Evolutionary conservation across 2,888 invertebrate genomes (phyloP).

Genomic region (Drosophila colorata): DNA sequence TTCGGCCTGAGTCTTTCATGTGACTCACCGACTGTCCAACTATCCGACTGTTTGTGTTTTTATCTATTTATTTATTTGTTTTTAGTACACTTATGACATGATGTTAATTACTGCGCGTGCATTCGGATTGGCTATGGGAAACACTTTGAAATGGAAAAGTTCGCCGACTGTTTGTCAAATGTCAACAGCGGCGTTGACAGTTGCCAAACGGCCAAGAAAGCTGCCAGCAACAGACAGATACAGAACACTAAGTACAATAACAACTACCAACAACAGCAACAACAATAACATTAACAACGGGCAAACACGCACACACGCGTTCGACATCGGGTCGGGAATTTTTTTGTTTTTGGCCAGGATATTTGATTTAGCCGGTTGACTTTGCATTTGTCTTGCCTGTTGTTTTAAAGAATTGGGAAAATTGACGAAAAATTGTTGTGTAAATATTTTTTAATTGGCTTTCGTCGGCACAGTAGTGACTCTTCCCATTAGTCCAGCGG

Average conservation of each 20-base stretch:
- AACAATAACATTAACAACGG: slow-evolving; percentile 5
- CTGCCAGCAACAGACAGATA: slow-evolving; percentile 48
- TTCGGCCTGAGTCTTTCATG: slow-evolving; percentile 75
- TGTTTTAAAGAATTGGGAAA: slow-evolving; percentile 61
- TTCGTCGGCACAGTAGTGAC: slow-evolving; percentile 53
- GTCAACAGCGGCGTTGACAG: slow-evolving; percentile 68
- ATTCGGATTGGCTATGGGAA: slow-evolving; percentile 52
- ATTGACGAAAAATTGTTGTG: slow-evolving; percentile 56
- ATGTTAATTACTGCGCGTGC: slow-evolving; percentile 79
- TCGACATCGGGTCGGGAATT: slow-evolving; percentile 20
- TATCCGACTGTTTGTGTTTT: slow-evolving; percentile 55
- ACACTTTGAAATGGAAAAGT: slow-evolving; percentile 77
- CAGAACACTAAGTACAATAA: slow-evolving; percentile 34
- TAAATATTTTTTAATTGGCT: slow-evolving; percentile 77
- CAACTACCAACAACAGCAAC: slow-evolving; percentile 10
- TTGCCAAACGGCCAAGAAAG: slow-evolving; percentile 67
- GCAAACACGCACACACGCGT: slow-evolving; percentile 34
- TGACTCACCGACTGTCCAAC: slow-evolving; percentile 38
- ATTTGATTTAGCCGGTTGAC: slow-evolving; percentile 56
- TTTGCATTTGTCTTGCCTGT: slow-evolving; percentile 45
- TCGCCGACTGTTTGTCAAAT: slow-evolving; percentile 71
- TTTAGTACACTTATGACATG: slow-evolving; percentile 79
- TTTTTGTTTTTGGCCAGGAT: slow-evolving; percentile 42
- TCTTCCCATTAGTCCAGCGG: slow-evolving; percentile 11
- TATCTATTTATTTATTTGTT: slow-evolving; percentile 76